Percentiles rank a stretch among this genome's conserved stretches.
Evolutionary conservation across 2,888 invertebrate genomes (phyloP).

Genomic region (Pachydiplax longipennis): DNA sequence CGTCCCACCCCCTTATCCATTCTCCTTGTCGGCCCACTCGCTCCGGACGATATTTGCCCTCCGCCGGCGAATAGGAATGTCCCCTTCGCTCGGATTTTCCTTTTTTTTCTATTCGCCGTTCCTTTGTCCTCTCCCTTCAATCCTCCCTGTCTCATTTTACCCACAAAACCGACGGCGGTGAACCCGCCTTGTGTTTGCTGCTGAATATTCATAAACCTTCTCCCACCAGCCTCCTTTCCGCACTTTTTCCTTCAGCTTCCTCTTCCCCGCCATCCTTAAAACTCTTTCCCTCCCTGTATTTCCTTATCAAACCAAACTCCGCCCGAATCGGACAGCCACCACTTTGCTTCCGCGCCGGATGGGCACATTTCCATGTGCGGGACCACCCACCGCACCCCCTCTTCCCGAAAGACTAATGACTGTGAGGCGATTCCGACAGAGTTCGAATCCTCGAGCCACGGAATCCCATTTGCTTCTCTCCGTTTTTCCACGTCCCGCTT

Average conservation of each 20-base stretch:
- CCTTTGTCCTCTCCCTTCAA: neutral
- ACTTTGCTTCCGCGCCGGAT: neutral
- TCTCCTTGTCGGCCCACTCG: neutral
- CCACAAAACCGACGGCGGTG: slow-evolving; percentile 42
- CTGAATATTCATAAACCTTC: slow-evolving; percentile 41
- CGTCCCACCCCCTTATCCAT: neutral
- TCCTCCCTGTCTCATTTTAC: slow-evolving; percentile 23
- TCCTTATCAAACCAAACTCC: neutral
- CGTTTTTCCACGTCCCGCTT: neutral
- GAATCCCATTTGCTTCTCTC: neutral
- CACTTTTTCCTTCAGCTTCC: slow-evolving; percentile 21
- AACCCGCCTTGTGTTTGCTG: slow-evolving; percentile 38
- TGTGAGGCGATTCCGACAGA: slow-evolving; percentile 9
- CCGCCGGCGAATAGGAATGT: slow-evolving; percentile 23
- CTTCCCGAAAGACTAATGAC: slow-evolving; percentile 34
- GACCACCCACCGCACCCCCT: neutral
- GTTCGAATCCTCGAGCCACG: slow-evolving; percentile 1
- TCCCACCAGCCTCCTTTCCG: slow-evolving; percentile 33
- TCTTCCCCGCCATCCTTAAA: neutral
- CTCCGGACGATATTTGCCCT: neutral
- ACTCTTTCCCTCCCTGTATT: neutral
- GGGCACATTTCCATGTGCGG: neutral
- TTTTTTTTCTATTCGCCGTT: neutral
- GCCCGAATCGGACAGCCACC: neutral
- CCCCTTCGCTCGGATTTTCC: slow-evolving; percentile 17